Conservation (phyloP, 2,888 invertebrate genomes). For the Podotricha telesiphe region DNA sequence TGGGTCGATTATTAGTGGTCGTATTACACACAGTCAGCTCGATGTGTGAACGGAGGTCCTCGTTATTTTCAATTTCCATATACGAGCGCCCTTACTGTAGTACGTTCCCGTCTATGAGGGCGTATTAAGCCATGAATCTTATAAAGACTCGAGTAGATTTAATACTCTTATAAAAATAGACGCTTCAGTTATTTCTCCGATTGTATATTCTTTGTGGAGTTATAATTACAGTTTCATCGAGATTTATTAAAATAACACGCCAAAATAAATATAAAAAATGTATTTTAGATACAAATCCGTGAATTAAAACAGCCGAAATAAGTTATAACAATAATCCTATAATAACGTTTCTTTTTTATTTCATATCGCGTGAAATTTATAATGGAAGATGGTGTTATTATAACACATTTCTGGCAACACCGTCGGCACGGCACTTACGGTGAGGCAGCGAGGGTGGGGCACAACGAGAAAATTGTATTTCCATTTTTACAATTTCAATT, state of each 20-base stretch:
- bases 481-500: constrained; percentile 84
- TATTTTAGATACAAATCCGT: constrained; percentile 20
- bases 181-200: constrained; percentile 30
- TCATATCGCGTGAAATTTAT: constrained; percentile 51
- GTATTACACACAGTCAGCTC: constrained; percentile 69
- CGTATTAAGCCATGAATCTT: constrained; percentile 81
- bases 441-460: constrained; percentile 63
- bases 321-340: constrained; percentile 33
- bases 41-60: constrained; percentile 79
- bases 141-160: constrained; percentile 75
- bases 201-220: constrained; percentile 24
- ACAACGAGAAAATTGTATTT: constrained; percentile 82
- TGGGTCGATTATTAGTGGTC: constrained; percentile 69
- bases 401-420: constrained; percentile 73
- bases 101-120: constrained; percentile 73
- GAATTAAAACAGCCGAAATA: constrained; percentile 26
- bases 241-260: constrained; percentile 8
- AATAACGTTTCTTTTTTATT: constrained; percentile 36
- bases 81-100: constrained; percentile 73
- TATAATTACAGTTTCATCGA: constrained; percentile 16
- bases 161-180: constrained; percentile 53
- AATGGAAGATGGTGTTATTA: constrained; percentile 69
- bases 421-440: constrained; percentile 50
- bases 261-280: constrained; percentile 9
- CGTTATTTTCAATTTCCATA: constrained; percentile 84